Evolutionary conservation across 2,113 vertebrate species (phyloP).

Genomic region (Penelope pileata): DNA sequence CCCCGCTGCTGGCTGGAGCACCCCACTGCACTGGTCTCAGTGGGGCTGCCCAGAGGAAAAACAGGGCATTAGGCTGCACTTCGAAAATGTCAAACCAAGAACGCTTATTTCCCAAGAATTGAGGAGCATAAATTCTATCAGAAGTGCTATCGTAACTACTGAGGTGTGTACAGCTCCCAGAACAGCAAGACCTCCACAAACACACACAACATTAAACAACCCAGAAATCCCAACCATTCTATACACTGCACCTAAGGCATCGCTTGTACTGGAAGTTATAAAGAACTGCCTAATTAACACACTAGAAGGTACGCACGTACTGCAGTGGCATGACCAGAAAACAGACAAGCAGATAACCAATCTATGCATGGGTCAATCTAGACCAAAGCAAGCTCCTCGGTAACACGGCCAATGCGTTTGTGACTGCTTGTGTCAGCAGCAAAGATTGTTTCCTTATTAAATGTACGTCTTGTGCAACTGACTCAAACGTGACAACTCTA

Average conservation of each 20-base stretch:
- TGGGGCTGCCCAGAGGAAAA: not conserved
- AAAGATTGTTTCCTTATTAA: not conserved
- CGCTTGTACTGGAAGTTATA: not conserved
- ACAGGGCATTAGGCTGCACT: not conserved
- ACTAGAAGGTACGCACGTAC: not conserved
- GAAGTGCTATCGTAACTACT: not conserved
- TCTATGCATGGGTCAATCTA: not conserved
- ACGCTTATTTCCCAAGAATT: not conserved
- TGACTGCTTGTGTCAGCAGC: not conserved
- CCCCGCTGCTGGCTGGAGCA: not conserved
- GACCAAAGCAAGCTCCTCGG: not conserved
- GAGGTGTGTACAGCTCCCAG: not conserved
- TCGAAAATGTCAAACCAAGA: not conserved
- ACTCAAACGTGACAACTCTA: not conserved
- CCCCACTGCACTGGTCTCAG: not conserved
- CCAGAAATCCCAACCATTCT: not conserved
- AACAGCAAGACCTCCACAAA: not conserved
- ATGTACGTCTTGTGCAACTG: not conserved
- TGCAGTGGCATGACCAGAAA: not conserved
- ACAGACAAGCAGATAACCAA: not conserved
- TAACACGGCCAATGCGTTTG: not conserved
- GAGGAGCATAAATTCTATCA: not conserved
- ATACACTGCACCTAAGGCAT: fast-evolving
- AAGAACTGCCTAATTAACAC: not conserved
- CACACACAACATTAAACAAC: not conserved